Percentiles rank a stretch among this genome's conserved stretches.
Evolutionary conservation across 2,888 invertebrate genomes (phyloP).

Genomic region (Leuctra nigra): DNA sequence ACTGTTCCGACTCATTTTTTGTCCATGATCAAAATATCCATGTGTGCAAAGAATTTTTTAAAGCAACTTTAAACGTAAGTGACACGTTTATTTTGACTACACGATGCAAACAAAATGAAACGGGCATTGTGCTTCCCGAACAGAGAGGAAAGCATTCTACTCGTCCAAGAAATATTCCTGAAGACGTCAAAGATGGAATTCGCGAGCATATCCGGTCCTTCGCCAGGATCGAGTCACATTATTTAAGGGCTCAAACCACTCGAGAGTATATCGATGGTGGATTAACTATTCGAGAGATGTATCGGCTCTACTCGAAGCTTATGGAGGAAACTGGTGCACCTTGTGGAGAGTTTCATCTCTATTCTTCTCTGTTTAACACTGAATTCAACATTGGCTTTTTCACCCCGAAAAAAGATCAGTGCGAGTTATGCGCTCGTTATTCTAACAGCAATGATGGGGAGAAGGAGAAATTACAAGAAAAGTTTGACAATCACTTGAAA

Average conservation of each 20-base stretch:
- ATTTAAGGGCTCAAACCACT: conserved; percentile 31
- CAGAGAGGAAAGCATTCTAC: conserved; percentile 29
- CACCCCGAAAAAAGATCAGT: background rate
- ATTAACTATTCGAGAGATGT: conserved; percentile 33
- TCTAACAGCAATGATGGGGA: background rate
- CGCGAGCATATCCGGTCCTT: conserved; percentile 31
- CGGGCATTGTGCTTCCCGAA: conserved; percentile 26
- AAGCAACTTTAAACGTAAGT: background rate
- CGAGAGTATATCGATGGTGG: conserved; percentile 32
- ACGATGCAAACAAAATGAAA: conserved; percentile 19
- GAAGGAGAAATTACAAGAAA: background rate
- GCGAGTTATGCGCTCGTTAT: conserved; percentile 8
- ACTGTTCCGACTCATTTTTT: too few species aligned
- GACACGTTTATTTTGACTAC: conserved; percentile 16
- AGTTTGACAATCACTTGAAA: conserved; percentile 4
- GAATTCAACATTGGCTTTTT: background rate
- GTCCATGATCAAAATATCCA: too few species aligned
- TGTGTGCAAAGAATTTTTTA: background rate
- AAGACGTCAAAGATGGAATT: conserved; percentile 25
- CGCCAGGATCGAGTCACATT: conserved; percentile 33
- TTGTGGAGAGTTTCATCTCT: conserved; percentile 2
- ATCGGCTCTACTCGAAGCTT: conserved; percentile 22
- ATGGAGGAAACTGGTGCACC: background rate
- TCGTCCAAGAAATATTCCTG: conserved; percentile 24
- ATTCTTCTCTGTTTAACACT: background rate